Conservation (phyloP, 2,797 vertebrate genomes). For the Loris lydekkerianus region DNA sequence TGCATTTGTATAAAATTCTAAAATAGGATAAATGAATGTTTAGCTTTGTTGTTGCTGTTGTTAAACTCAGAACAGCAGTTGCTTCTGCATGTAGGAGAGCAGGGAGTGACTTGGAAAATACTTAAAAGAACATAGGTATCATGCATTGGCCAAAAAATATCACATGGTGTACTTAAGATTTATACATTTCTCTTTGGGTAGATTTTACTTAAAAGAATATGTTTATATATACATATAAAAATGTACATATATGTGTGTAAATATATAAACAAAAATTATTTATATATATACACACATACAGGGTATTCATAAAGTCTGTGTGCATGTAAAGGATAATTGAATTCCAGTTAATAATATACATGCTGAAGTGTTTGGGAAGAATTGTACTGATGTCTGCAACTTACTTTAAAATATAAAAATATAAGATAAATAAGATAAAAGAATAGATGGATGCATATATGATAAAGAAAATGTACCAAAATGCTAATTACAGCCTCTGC, state of each 20-base stretch:
- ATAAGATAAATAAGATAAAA: background rate
- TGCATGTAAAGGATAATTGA: background rate
- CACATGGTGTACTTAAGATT: background rate
- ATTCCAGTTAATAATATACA: background rate
- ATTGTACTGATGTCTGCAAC: background rate
- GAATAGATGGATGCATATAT: background rate
- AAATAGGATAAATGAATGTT: slow-evolving; percentile 1
- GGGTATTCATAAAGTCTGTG: no score
- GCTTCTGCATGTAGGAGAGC: background rate
- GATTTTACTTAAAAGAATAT: slow-evolving; percentile 54
- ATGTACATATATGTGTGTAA: no score
- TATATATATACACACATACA: no score
- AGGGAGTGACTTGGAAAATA: background rate
- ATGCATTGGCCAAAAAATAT: background rate
- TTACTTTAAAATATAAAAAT: slow-evolving; percentile 42
- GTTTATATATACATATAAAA: no score
- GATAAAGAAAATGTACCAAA: background rate
- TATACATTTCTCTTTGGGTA: background rate
- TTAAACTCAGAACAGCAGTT: background rate
- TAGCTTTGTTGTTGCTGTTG: background rate
- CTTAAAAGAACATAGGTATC: background rate
- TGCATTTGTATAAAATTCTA: slow-evolving; percentile 30
- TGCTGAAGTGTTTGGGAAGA: background rate
- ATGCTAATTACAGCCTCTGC: background rate
- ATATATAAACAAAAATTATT: no score